A percentile compares a stretch with the other conserved stretches of the same genome.
phyloP scores from a whole-genome alignment of 2,888 invertebrate genomes.

The Callyntrura sp. region DNA sequence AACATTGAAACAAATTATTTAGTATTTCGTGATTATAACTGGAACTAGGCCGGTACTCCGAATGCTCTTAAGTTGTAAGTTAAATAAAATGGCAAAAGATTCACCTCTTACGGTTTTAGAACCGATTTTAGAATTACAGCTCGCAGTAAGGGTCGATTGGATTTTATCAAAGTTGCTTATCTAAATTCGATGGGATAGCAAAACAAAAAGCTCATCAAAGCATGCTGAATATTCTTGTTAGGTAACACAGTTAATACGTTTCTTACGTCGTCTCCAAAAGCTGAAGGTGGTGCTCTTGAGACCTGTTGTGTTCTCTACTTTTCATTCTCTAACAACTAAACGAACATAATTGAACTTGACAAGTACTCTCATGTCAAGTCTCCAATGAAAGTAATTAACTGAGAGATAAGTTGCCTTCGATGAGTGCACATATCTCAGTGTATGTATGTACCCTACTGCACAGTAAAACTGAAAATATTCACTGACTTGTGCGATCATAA shows the following conservation, averaged over 20 bases:
- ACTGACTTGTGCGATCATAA: background rate
- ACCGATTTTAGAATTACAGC: background rate
- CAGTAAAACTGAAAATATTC: no score
- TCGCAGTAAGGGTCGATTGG: background rate
- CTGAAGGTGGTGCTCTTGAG: background rate
- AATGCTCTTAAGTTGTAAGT: no score
- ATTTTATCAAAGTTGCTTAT: no score
- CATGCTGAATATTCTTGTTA: no score
- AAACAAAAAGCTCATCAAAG: no score
- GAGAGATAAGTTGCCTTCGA: background rate
- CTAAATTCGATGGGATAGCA: no score
- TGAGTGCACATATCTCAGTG: background rate
- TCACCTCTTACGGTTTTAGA: background rate
- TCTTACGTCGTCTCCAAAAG: no score
- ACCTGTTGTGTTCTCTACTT: background rate
- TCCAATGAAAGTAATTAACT: background rate
- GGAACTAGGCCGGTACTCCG: no score
- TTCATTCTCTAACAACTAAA: background rate
- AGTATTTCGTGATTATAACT: background rate
- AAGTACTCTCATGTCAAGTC: background rate
- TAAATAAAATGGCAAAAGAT: no score
- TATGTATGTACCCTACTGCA: background rate
- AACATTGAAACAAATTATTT: constrained; percentile 15
- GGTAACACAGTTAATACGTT: no score
- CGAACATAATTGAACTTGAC: background rate